These are phyloP conservation scores for Pentamera pediparva DNA, from an alignment of 53 echinoderm and acorn worm genomes.

Conservation along the genomic window DNA sequence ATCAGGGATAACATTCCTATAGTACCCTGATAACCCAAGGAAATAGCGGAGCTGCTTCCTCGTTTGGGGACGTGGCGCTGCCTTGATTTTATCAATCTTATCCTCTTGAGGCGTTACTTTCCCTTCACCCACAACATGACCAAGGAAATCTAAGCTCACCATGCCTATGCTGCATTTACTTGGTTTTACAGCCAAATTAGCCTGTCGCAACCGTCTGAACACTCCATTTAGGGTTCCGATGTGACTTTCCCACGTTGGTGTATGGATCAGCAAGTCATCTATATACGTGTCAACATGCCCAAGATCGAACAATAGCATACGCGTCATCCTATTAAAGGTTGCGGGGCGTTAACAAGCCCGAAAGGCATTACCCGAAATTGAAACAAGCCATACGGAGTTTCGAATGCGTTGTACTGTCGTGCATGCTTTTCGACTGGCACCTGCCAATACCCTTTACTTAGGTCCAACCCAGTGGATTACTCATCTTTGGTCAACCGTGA, in stretches of 20 bases:
- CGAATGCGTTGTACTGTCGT: no score
- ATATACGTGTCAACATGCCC: not conserved
- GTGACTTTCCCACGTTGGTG: constrained; percentile 35
- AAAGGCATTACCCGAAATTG: constrained; percentile 42
- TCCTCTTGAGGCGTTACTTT: constrained; percentile 20
- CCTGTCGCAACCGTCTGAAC: constrained; percentile 31
- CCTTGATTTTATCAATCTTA: no score
- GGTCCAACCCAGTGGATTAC: no score
- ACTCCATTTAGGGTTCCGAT: constrained; percentile 29
- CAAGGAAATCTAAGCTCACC: constrained; percentile 43
- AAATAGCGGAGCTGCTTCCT: no score
- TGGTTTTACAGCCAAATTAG: constrained; percentile 36
- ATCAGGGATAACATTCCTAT: no score
- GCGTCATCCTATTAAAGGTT: constrained; percentile 38
- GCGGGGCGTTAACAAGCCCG: constrained; percentile 45
- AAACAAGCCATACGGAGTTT: constrained; percentile 32
- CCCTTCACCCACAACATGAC: constrained; percentile 39
- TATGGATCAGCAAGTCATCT: constrained; percentile 52
- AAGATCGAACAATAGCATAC: constrained; percentile 14
- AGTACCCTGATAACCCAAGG: no score
- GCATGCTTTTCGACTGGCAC: no score
- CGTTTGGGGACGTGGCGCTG: no score
- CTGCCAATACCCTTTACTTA: no score
- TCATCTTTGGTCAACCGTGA: no score
- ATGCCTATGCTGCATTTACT: constrained; percentile 52